Base-by-base conservation (phyloP, 1,140 invertebrate species). In the Coboldia fuscipes region DNA sequence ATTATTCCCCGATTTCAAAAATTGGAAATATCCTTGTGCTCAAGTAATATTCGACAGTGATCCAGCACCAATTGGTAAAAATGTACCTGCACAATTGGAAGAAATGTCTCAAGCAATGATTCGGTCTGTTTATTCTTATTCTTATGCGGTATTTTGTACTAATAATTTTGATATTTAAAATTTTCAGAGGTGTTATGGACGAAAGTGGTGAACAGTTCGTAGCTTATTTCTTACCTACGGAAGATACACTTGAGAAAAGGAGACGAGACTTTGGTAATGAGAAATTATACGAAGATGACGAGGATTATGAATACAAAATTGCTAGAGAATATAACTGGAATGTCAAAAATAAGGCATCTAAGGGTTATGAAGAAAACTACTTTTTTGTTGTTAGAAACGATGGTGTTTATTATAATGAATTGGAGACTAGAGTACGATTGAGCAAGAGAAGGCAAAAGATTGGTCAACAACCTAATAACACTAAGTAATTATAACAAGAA, bases 101-200 rank as follows among this genome's bases (percentile, higher is more conserved):
- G 85, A 93, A 60, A 97, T 97, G 89, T 92, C 88, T 19, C 89
- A 97, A 60, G 92, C 90, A 45, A 94, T 97, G 86, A 96, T 97
- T 58, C 68, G 86, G 75, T 78, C 49, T 45, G 40, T 42, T 35
- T n/a, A 21, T 38, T 43, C 33, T 39, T 37, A n/a, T 22, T 40
- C 3, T 21, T 6, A 32, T 15, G 15, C 17, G 8, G 30, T 29
- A 8, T 29, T 29, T 14, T 6, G 5, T 29, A 17, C 14, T 30
- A 12, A n/a, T 27, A n/a, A n/a, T 27, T 27, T 27, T 27, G 14
- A 27, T 23, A 7, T 23, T 34, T 37, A 28, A 20, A 30, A 19
- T 33, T 37, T 67, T 27, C 55, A 85, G 72, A 58, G 88, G 81
- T 83, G 86, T 86, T 40, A 90, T 94, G 75, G 92, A 97, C 55